Base-by-base conservation (phyloP, 2,888 invertebrate genomes). In the Siphlonurus alternatus region DNA sequence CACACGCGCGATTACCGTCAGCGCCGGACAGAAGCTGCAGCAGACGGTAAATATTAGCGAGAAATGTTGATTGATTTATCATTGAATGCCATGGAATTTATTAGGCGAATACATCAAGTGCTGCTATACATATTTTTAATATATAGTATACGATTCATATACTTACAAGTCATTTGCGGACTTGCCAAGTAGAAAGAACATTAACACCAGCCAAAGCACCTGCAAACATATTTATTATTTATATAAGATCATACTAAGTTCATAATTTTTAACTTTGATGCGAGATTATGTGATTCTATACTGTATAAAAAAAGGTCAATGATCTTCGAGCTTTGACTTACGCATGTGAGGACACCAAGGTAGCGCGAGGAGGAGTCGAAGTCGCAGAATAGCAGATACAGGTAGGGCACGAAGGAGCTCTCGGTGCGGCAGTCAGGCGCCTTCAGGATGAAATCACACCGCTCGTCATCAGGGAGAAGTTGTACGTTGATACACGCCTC, bases 161-260 rank as follows among this genome's bases (percentile, higher is more conserved):
- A 74, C 77, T 78, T 75, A 83, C 83, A 81, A 82, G 72, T 78
- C 78, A 71, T 83, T 82, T 1, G 82, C 80, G 1, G 80, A 79
- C 1, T 76, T 76, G 1, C 79, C 82, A 61, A 83, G 73, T 22
- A 78, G 77, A 53, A 80, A 70, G 68, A 83, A 83, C 63, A 83
- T 72, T 65, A 81, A 76, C 1, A 78, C 63, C 67, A 80, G 73
- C 79, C 79, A 80, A 5, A n/a, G 15, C 22, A 56, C 56, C 56
- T 56, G 20, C 7, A 38, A 38, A 15, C 15, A 15, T 15, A 38
- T 10, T 5, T 38, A 38, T 38, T 38, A 38, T 10, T 38, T 5
- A 10, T 15, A 5, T 15, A 38, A 38, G 38, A 10, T 38, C 15
- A 38, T n/a, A n/a, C n/a, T n/a, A n/a, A n/a, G n/a, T n/a, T n/a